These are phyloP conservation scores for Halictus quadricinctus DNA, from an alignment of 2,888 invertebrate species.

Conservation along the genomic window DNA sequence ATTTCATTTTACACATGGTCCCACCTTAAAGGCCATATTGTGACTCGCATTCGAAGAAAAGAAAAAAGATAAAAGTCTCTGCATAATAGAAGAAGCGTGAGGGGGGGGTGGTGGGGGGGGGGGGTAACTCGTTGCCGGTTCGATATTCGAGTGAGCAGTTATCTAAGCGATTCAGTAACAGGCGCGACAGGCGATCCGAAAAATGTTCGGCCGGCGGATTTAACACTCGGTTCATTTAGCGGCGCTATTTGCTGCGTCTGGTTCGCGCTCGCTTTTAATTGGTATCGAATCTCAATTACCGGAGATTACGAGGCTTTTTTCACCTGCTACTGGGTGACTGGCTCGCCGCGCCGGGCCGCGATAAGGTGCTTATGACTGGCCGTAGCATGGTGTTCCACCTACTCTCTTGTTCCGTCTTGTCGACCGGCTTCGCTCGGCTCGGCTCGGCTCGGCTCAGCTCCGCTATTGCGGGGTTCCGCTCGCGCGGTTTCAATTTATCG, in stretches of 20 bases:
- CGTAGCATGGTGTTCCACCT: slow-evolving; percentile 2
- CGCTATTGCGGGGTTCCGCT: slow-evolving; percentile 47
- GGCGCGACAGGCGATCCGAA: slow-evolving; percentile 16
- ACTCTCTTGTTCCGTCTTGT: slow-evolving; percentile 22
- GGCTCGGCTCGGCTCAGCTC: not conserved
- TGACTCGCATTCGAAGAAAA: not conserved
- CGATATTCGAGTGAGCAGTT: slow-evolving; percentile 20
- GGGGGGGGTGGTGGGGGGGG: no score
- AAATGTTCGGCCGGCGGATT: slow-evolving; percentile 38
- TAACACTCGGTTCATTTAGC: slow-evolving; percentile 60
- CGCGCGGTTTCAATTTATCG: slow-evolving; percentile 75
- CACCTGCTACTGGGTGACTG: slow-evolving; percentile 52
- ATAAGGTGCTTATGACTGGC: slow-evolving; percentile 65
- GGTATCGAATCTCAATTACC: slow-evolving; percentile 78
- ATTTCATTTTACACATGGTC: no score
- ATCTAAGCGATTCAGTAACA: slow-evolving; percentile 36
- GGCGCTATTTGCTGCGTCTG: slow-evolving; percentile 45
- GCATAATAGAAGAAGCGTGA: not conserved
- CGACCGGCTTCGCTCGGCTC: slow-evolving; percentile 14
- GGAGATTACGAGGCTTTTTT: slow-evolving; percentile 70
- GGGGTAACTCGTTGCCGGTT: not conserved
- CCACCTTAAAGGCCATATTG: not conserved
- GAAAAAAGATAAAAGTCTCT: not conserved
- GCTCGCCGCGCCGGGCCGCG: slow-evolving; percentile 38
- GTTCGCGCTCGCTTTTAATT: slow-evolving; percentile 71